Conservation (phyloP, 2,797 vertebrate genomes). For the Onychomys leucogaster region DNA sequence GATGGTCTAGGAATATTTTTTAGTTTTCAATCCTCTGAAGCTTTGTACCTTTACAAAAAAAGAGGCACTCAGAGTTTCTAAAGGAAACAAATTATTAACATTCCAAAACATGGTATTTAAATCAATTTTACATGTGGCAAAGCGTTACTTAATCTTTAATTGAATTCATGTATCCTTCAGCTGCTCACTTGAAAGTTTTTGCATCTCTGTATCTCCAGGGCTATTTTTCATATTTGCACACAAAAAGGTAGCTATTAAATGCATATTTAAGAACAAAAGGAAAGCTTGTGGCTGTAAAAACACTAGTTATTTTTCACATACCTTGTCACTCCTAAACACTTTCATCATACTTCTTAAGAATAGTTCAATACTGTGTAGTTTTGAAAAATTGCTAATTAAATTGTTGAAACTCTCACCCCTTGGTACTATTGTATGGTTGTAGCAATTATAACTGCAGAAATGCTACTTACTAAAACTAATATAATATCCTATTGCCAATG, state of each 20-base stretch:
- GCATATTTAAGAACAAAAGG: constrained; percentile 15
- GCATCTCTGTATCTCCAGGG: not conserved
- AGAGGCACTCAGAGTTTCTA: not conserved
- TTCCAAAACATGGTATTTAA: constrained; percentile 50
- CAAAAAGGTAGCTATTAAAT: constrained; percentile 14
- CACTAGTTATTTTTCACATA: constrained; percentile 25
- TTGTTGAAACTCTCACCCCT: not conserved
- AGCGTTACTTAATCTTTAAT: constrained; percentile 62
- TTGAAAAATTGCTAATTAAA: not conserved
- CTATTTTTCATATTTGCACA: constrained; percentile 55
- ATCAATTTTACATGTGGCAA: constrained; percentile 55
- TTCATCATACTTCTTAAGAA: constrained; percentile 31
- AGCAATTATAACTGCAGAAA: not conserved
- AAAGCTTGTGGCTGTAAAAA: constrained; percentile 22
- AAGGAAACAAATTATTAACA: constrained; percentile 49
- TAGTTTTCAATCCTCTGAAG: constrained; percentile 56
- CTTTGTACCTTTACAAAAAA: constrained; percentile 41
- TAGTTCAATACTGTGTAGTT: constrained; percentile 50
- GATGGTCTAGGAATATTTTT: constrained; percentile 58
- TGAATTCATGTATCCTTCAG: constrained; percentile 42
- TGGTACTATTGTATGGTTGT: not conserved
- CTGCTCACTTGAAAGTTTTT: constrained; percentile 31
- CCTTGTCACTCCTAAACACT: not conserved
- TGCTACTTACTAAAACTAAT: constrained; percentile 29
- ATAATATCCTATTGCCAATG: not conserved